Evolutionary conservation across 2,113 vertebrate species (phyloP).

Genomic region (Tinamus guttatus): DNA sequence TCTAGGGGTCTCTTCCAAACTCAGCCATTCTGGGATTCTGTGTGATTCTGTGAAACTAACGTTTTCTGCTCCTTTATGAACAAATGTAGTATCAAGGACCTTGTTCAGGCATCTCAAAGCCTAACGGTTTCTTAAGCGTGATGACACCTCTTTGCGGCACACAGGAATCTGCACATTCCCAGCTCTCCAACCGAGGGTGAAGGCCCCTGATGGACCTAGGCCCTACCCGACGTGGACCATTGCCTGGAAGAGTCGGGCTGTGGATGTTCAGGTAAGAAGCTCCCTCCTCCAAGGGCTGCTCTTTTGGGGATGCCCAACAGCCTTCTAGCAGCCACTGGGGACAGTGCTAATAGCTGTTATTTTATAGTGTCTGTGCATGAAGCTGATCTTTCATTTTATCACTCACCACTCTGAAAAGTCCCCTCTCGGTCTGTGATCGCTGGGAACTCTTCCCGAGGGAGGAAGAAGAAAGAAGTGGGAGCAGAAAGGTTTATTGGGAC

Average conservation of each 20-base stretch:
- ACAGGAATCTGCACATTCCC: neutral
- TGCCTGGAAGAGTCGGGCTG: conserved; percentile 1
- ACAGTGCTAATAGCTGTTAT: conserved; percentile 23
- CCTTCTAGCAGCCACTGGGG: conserved; percentile 17
- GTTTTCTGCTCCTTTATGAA: neutral
- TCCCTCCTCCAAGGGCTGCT: neutral
- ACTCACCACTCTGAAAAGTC: neutral
- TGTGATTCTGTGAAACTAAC: neutral
- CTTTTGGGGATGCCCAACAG: conserved; percentile 36
- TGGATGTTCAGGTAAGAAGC: conserved; percentile 1
- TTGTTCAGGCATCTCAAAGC: neutral
- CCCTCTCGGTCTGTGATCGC: neutral
- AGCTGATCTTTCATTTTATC: conserved; percentile 10
- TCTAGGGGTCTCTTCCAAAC: too few species aligned
- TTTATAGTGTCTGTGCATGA: neutral
- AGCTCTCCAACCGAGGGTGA: conserved; percentile 8
- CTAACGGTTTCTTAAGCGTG: conserved; percentile 4
- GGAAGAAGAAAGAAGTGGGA: conserved; percentile 17
- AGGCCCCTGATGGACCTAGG: conserved; percentile 11
- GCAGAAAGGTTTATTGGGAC: neutral
- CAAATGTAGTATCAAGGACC: neutral
- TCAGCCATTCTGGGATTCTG: too few species aligned
- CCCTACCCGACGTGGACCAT: neutral
- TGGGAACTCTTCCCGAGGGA: neutral
- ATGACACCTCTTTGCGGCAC: conserved; percentile 11